These are phyloP conservation scores for Neocrepidodera transversa DNA, from an alignment of 2,888 invertebrate genomes.

Conservation along the genomic window DNA sequence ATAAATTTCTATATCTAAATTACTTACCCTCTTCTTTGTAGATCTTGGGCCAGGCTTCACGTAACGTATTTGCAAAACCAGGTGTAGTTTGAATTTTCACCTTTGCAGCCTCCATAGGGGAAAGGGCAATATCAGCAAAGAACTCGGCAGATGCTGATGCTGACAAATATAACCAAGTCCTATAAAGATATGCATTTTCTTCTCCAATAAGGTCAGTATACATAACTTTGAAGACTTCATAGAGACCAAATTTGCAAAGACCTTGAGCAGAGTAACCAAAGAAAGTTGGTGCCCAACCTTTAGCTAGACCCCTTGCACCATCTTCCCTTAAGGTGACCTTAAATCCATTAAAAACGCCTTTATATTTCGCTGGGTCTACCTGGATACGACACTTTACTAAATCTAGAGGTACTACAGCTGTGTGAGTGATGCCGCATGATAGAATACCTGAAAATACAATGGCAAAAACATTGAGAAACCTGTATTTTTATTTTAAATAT, in stretches of 20 bases:
- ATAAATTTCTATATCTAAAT: too few relatives aligned
- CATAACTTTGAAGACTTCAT: slow-evolving; percentile 76
- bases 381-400: slow-evolving; percentile 95
- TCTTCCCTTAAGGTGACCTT: slow-evolving; percentile 86
- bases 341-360: slow-evolving; percentile 86
- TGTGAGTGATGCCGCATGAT: slow-evolving; percentile 87
- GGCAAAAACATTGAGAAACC: background rate
- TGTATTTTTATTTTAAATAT: too few relatives aligned
- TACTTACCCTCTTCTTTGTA: slow-evolving; percentile 80
- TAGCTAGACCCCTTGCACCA: slow-evolving; percentile 83
- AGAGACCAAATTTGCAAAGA: slow-evolving; percentile 97
- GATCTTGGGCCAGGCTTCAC: slow-evolving; percentile 92
- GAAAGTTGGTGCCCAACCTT: slow-evolving; percentile 98
- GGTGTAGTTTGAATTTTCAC: slow-evolving; percentile 93
- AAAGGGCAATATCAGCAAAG: slow-evolving; percentile 96
- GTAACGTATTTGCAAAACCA: slow-evolving; percentile 87
- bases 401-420: slow-evolving; percentile 94
- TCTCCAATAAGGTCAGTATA: slow-evolving; percentile 88
- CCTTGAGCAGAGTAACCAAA: slow-evolving; percentile 96
- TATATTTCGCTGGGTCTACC: slow-evolving; percentile 94
- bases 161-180: slow-evolving; percentile 84
- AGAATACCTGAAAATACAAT: slow-evolving; percentile 56
- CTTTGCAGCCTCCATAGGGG: slow-evolving; percentile 97
- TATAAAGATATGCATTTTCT: slow-evolving; percentile 87
- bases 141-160: slow-evolving; percentile 98